These are phyloP conservation scores for Atethmia centrago DNA, from an alignment of 2,888 invertebrate species.

Conservation along the genomic window DNA sequence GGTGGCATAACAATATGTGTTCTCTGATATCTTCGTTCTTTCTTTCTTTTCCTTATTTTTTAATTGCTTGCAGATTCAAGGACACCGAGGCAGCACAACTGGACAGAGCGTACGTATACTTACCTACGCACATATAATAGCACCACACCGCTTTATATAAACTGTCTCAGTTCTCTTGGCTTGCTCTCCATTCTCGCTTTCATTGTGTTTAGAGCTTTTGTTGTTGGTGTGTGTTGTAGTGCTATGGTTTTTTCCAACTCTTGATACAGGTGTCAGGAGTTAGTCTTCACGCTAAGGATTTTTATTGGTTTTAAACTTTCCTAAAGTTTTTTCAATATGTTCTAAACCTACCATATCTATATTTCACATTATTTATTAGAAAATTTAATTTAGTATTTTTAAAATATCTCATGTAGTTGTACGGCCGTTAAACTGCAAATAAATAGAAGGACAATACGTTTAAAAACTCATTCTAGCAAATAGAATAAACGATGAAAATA, in stretches of 20 bases:
- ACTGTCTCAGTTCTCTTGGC: constrained; percentile 79
- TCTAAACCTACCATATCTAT: not conserved
- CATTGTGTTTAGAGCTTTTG: constrained; percentile 62
- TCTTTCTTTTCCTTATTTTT: constrained; percentile 89
- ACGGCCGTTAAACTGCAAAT: constrained; percentile 14
- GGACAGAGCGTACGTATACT: constrained; percentile 95
- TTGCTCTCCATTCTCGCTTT: constrained; percentile 75
- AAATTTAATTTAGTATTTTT: not conserved
- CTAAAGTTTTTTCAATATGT: not conserved
- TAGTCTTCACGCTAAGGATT: constrained; percentile 11
- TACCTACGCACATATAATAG: constrained; percentile 81
- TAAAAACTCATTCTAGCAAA: constrained; percentile 6
- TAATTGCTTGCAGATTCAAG: constrained; percentile 95
- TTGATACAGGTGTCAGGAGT: constrained; percentile 35
- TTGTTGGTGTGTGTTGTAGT: constrained; percentile 59
- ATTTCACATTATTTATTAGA: too few species aligned
- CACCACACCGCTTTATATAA: constrained; percentile 76
- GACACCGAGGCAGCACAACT: constrained; percentile 94
- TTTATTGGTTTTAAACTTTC: not conserved
- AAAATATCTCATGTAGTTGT: not conserved
- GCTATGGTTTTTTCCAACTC: constrained; percentile 50
- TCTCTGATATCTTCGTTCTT: constrained; percentile 80
- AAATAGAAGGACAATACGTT: constrained; percentile 13
- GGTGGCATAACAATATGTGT: constrained; percentile 80
- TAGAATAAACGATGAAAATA: constrained; percentile 19